Evolutionary conservation across 1,140 invertebrate species (phyloP), one percentile per base, ranked within the genome.

Genomic region (Condylostylus longicornis): DNA sequence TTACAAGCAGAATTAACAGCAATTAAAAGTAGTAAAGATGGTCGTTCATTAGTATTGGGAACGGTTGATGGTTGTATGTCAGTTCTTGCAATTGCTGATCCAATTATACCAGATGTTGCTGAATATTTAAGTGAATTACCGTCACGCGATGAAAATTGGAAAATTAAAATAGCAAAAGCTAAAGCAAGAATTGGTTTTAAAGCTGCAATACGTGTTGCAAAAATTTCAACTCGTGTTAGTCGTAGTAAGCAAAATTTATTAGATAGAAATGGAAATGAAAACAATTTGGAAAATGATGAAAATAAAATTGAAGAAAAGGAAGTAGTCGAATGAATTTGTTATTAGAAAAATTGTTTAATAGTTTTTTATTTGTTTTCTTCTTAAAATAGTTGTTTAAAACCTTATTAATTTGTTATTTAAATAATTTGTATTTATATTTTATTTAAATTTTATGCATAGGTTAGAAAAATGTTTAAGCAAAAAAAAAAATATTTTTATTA

Each of bases 21-120:
- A 1, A 77, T 90, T 25, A 78, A 80, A 42, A 82, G 79, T 43
- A 85, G 82, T 6, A 72, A 75, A 28, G 83, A 86, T 54, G 84
- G 89, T 6, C 47, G 78, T 64, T 50, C 79, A 72, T 30, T 95
- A 20, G 82, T 91, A 2, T 65, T 96, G 17, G 89, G 88, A 0
- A 90, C 86, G 0, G 80, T 93, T 5, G 90, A 97, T 57, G 91
- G 91, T 6, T 93, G 88, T 54, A 70, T 97, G 22, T 88, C 88
- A 2, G 79, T 90, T n/a, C 60, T 96, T 20, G 79, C 81, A 10
- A 84, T 97, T 48, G 80, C 85, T 1, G 90, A 96, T 66, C 79
- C 83, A n/a, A 54, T 61, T 7, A 73, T 71, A 35, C 53, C 62
- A 9, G 71, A 74, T 45, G 74, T 76, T 61, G 62, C 67, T 40